These are phyloP conservation scores for Mesitornis unicolor DNA, from an alignment of 2,113 vertebrate genomes.

Conservation along the genomic window DNA sequence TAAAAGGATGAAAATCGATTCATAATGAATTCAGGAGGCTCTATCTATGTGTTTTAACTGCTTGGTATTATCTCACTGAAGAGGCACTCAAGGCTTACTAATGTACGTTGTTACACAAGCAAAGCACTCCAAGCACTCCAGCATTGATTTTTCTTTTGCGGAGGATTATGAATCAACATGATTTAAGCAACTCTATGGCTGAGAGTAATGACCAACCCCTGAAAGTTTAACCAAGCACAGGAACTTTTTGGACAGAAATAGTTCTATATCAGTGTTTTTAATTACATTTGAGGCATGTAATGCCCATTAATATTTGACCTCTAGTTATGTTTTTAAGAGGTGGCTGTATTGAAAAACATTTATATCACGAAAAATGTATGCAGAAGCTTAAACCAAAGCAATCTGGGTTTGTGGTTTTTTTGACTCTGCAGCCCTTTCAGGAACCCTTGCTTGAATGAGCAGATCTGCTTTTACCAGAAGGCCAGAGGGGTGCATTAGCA, in stretches of 20 bases:
- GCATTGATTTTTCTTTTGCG: slow-evolving; percentile 41
- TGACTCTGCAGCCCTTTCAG: neutral
- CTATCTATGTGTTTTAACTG: neutral
- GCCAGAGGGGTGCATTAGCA: fast-evolving
- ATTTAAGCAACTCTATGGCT: neutral
- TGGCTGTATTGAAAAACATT: neutral
- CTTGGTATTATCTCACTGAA: neutral
- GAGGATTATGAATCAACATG: neutral
- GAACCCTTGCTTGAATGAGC: neutral
- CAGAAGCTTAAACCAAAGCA: neutral
- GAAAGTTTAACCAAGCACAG: neutral
- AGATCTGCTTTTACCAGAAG: neutral
- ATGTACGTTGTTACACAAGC: neutral
- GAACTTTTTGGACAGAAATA: neutral
- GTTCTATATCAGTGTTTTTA: neutral
- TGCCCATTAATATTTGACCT: slow-evolving; percentile 23
- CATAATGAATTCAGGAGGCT: neutral
- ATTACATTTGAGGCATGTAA: neutral
- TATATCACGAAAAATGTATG: neutral
- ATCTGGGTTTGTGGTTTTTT: no score
- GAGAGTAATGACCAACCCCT: neutral
- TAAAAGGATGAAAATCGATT: neutral
- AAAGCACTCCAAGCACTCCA: neutral
- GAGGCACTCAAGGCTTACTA: slow-evolving; percentile 9
- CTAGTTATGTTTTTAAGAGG: slow-evolving; percentile 28